These are phyloP conservation scores for Neuroterus valhalla DNA, from an alignment of 1,140 invertebrate genomes.

Conservation along the genomic window DNA sequence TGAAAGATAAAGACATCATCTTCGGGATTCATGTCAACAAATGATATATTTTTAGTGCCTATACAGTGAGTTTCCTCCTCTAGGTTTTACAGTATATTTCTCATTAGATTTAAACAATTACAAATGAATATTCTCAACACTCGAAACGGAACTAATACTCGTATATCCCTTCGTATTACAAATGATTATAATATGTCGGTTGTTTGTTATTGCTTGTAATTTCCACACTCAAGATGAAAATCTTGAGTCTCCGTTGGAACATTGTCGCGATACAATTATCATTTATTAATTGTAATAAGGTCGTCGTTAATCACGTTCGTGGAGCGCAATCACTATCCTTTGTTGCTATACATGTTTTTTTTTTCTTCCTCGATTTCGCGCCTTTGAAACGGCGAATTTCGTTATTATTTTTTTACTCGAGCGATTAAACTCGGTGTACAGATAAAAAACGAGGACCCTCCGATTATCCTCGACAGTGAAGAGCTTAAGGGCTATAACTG, in stretches of 20 bases:
- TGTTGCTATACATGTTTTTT: neutral
- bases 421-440: slow-evolving; percentile 13
- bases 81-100: slow-evolving; percentile 67
- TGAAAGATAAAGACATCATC: slow-evolving; percentile 18
- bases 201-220: slow-evolving; percentile 32
- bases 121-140: slow-evolving; percentile 65
- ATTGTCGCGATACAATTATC: slow-evolving; percentile 18
- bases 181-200: slow-evolving; percentile 30
- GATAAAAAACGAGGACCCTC: slow-evolving; percentile 17
- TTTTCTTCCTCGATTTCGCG: neutral
- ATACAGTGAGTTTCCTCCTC: slow-evolving; percentile 56
- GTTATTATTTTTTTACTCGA: slow-evolving; percentile 1
- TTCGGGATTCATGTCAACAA: slow-evolving; percentile 63
- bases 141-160: slow-evolving; percentile 62
- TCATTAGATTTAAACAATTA: slow-evolving; percentile 68
- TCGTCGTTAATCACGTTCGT: slow-evolving; percentile 25
- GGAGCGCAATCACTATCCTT: slow-evolving; percentile 9
- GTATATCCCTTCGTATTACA: slow-evolving; percentile 27
- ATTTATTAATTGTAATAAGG: slow-evolving; percentile 29
- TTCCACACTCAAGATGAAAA: neutral
- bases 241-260: slow-evolving; percentile 17
- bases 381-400: slow-evolving; percentile 8
- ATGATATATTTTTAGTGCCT: slow-evolving; percentile 69
- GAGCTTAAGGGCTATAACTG: slow-evolving; percentile 22
- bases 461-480: slow-evolving; percentile 13